Evolutionary conservation across 2,888 invertebrate genomes (phyloP), one percentile per base, ranked within the genome.

Genomic region (Nineta flava): DNA sequence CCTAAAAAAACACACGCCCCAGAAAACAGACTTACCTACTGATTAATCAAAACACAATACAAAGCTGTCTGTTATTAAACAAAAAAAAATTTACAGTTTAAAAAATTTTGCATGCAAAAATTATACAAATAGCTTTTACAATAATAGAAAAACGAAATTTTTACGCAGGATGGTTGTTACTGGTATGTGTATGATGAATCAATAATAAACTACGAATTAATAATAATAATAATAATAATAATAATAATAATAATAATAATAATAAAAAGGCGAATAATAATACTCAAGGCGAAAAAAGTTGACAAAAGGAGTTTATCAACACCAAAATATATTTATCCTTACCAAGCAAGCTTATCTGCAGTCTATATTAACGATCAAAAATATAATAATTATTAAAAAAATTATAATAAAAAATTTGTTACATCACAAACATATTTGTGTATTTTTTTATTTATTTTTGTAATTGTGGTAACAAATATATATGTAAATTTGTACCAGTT

Each of bases 301-400:
- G n/a, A 47, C 16, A 47, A 26, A 47, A 35, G 16, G 47, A 35
- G 15, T 47, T 21, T 16, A 34, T 13, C 35, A 47, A 47, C 47
- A 35, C 21, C 47, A 48, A 48, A 48, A 42, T 35, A 31, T 48
- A 31, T 48, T 31, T 42, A 31, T 48, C 31, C 67, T 67, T 67
- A 67, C 67, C 67, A 67, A 67, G 65, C 67, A 62, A 66, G 61
- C 65, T 67, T 67, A 66, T 63, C 65, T 61, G 67, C 66, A 60
- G 66, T 60, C 67, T 67, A 65, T 58, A 62, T 60, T 64, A 66
- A 65, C 65, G 64, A 60, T 60, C 54, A 61, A 51, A 60, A 56
- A 58, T 44, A 53, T 41, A 48, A 35, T 42, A 31, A 26, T 41
- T 12, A 44, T 44, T 21, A 17, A 26, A 26, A 19, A n/a, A 26